Evolutionary conservation across 1,140 invertebrate species (phyloP).

Genomic region (Archivesica marissinica): DNA sequence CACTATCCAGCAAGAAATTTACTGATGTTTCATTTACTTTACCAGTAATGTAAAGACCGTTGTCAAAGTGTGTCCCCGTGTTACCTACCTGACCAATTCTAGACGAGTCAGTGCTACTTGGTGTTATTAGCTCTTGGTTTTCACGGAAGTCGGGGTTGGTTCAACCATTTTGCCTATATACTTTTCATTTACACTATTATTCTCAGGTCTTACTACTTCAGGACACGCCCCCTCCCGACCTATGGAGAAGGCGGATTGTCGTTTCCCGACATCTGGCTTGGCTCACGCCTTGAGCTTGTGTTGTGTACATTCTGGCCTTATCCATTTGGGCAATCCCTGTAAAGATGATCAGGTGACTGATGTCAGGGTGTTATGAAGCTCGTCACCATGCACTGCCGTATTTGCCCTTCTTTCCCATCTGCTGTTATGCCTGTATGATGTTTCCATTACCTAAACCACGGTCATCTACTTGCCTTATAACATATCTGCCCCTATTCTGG

Average conservation of each 20-base stretch:
- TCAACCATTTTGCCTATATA: no score
- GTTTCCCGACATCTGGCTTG: background rate
- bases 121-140: no score
- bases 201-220: background rate
- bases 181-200: background rate
- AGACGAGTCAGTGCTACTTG: no score
- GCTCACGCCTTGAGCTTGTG: background rate
- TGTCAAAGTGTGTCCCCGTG: background rate
- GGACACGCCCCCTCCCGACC: background rate
- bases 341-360: slow-evolving; percentile 19
- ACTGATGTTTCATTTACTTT: background rate
- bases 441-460: background rate
- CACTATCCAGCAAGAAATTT: slow-evolving; percentile 4
- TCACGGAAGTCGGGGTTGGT: no score
- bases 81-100: background rate
- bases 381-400: background rate
- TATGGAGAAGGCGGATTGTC: background rate
- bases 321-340: slow-evolving; percentile 8
- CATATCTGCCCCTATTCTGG: background rate
- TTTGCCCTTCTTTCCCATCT: background rate
- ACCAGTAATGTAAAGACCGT: slow-evolving; percentile 6
- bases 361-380: no score
- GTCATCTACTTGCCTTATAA: no score
- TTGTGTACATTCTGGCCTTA: no score
- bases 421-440: background rate